Conservation (phyloP, 2,888 invertebrate species). For the Bellardia pandia region DNA sequence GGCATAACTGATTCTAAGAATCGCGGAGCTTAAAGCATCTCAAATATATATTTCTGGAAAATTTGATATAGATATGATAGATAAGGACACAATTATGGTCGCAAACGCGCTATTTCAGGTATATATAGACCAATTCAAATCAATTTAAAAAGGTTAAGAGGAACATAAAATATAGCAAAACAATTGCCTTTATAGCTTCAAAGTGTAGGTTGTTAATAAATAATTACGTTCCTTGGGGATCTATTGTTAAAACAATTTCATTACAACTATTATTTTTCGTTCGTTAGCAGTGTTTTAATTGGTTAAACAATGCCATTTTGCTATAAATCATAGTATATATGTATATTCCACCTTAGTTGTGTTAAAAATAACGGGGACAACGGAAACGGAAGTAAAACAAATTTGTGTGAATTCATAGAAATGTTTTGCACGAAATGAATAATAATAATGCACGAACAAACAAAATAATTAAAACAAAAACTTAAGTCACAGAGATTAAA, state of each 20-base stretch:
- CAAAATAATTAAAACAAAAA: slow-evolving; percentile 11
- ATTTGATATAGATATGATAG: too few species aligned
- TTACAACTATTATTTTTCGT: background rate
- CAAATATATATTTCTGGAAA: too few species aligned
- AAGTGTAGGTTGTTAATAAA: too few species aligned
- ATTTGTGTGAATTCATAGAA: slow-evolving; percentile 38
- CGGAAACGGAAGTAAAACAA: slow-evolving; percentile 53
- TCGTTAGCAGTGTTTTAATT: slow-evolving; percentile 20
- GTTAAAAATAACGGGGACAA: slow-evolving; percentile 33
- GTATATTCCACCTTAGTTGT: background rate
- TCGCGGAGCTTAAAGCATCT: too few species aligned
- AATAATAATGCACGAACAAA: background rate
- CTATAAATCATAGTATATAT: background rate
- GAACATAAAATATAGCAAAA: too few species aligned
- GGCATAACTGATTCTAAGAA: too few species aligned
- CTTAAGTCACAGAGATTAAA: background rate
- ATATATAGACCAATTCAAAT: too few species aligned
- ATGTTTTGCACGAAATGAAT: slow-evolving; percentile 12
- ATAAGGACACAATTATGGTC: too few species aligned
- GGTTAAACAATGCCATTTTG: background rate
- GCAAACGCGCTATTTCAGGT: too few species aligned
- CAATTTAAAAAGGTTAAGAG: too few species aligned
- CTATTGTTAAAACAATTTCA: background rate
- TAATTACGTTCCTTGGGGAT: too few species aligned
- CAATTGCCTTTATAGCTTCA: too few species aligned